Base-by-base conservation (phyloP, 2,888 invertebrate genomes). In the Antheraea assamensis region DNA sequence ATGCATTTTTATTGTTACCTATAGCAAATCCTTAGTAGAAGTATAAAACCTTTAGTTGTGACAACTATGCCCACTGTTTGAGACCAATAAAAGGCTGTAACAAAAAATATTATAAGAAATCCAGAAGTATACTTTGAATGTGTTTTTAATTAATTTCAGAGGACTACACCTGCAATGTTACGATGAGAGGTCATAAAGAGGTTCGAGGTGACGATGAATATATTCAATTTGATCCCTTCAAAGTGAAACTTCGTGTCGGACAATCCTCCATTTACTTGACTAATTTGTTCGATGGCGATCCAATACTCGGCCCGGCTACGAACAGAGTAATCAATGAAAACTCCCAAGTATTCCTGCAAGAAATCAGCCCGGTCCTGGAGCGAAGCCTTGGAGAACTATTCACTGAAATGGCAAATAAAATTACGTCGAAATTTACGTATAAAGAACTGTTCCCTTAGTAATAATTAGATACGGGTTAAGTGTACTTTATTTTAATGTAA, bases 251-350 rank as follows among this genome's bases (percentile, higher is more conserved):
- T 21, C 94, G 93, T 47, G 95, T 97, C 4, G 96, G 96, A 30
- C 93, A 95, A 73, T 95, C 96, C 0, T 93, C 93, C 71, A 92
- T 97, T 76, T 91, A 95, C 82, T 91, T 97, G 64, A 96, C 95
- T 72, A 96, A 97, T 85, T 91, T 97, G 61, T 97, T 97, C 83
- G 95, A 95, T 75, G 96, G 96, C 0, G 96, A 97, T 84, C 95
- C 96, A 76, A 89, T 96, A 49, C 91, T 97, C 1, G 96, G 96
- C 61, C 95, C 95, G 0, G 96, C 96, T 15, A 96, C 96, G 71
- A 96, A 96, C 89, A 93, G 96, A 76, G 95, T 96, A 71, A 93
- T 97, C 75, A 96, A 96, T 80, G 96, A 96, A 66, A 97, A 97
- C 86, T 95, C 96, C 13, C 95, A 95, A 76, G 89, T 96, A 0